Conservation (phyloP, 2,113 vertebrate species). For the Columba janthina region DNA sequence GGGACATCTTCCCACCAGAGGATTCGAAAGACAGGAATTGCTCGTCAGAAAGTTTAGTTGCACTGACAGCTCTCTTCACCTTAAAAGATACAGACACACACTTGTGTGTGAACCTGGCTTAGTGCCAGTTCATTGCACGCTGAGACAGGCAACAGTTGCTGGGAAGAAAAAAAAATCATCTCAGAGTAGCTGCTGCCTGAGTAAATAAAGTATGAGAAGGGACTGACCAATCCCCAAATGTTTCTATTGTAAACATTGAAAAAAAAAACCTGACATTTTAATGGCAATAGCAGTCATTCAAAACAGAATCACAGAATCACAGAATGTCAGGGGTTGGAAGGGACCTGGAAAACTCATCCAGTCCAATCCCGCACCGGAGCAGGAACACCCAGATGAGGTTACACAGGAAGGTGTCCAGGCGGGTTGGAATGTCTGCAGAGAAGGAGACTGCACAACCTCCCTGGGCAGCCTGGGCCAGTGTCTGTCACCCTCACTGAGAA, state of each 20-base stretch:
- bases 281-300: neutral
- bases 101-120: rapidly evolving
- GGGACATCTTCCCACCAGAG: neutral
- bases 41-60: neutral
- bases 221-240: neutral
- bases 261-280: neutral
- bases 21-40: neutral
- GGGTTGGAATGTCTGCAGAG: too few species aligned
- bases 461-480: too few species aligned
- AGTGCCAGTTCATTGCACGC: neutral
- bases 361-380: too few species aligned
- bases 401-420: too few species aligned
- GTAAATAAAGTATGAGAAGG: neutral
- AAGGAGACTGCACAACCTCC: too few species aligned
- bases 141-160: neutral
- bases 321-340: too few species aligned
- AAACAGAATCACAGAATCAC: neutral
- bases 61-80: neutral
- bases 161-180: neutral
- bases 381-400: too few species aligned
- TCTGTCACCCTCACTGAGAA: too few species aligned
- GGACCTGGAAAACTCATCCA: too few species aligned
- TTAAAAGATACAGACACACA: neutral
- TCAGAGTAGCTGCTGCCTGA: neutral
- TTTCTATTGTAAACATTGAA: neutral